Evolutionary conservation across 2,113 vertebrate genomes (phyloP).

Genomic region (Platycercus adscitus): DNA sequence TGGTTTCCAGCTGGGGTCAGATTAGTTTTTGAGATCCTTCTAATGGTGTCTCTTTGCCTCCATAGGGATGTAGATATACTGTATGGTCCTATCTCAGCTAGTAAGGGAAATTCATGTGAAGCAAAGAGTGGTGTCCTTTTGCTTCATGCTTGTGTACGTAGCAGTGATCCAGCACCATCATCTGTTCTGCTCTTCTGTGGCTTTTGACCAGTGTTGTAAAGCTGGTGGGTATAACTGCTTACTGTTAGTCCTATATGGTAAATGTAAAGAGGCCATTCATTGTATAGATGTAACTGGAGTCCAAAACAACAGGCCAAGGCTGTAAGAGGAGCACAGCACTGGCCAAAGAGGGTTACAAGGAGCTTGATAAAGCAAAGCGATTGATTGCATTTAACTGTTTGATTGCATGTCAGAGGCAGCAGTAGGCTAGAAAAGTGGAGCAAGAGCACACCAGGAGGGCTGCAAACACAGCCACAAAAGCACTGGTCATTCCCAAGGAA

Average conservation of each 20-base stretch:
- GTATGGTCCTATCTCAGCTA: background rate
- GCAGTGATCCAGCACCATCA: background rate
- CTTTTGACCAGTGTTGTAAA: background rate
- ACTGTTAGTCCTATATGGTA: background rate
- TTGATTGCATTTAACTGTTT: background rate
- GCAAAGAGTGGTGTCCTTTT: background rate
- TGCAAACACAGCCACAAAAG: too few species aligned
- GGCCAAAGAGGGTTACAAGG: background rate
- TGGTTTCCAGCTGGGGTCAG: background rate
- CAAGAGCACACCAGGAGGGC: background rate
- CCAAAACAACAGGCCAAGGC: background rate
- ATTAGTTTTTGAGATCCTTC: background rate
- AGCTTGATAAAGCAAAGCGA: background rate
- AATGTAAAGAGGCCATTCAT: background rate
- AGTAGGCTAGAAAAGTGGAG: background rate
- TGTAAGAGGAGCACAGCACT: background rate
- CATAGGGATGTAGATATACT: background rate
- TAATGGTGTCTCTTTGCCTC: background rate
- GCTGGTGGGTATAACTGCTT: background rate
- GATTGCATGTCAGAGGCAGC: background rate
- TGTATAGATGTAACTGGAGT: background rate
- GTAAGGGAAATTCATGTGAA: background rate
- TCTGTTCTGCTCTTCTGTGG: background rate
- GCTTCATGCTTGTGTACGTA: background rate
- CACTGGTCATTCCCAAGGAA: too few species aligned